phyloP scores from a whole-genome alignment of 2,113 vertebrate species.

The Tympanuchus pallidicinctus region DNA sequence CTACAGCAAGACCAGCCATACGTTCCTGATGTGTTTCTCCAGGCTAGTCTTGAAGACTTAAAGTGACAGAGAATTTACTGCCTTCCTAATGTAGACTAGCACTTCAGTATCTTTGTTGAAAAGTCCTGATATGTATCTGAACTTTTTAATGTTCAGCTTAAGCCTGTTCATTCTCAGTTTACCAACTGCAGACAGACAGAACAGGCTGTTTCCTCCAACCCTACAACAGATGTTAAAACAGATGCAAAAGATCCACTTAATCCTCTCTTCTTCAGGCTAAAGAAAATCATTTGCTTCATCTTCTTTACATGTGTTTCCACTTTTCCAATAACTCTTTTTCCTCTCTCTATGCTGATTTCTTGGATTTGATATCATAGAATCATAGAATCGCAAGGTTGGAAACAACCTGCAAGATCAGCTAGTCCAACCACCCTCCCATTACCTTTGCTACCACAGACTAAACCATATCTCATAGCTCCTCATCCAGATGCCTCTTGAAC shows the following conservation, averaged over 20 bases:
- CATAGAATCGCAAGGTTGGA: too few relatives aligned
- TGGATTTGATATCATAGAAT: not conserved
- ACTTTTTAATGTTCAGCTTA: not conserved
- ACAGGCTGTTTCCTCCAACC: not conserved
- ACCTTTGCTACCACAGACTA: too few relatives aligned
- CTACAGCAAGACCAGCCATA: not conserved
- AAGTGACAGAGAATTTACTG: not conserved
- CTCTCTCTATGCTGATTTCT: not conserved
- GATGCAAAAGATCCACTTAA: not conserved
- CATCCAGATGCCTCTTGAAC: too few relatives aligned
- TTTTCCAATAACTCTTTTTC: not conserved
- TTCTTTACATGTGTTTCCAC: not conserved
- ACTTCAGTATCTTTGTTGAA: not conserved
- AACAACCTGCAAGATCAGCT: too few relatives aligned
- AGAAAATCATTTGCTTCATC: not conserved
- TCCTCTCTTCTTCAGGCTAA: not conserved
- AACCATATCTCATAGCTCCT: too few relatives aligned
- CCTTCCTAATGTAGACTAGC: not conserved
- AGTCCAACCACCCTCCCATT: too few relatives aligned
- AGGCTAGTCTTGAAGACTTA: not conserved
- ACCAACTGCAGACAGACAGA: not conserved
- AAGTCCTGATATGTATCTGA: not conserved
- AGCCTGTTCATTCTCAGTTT: not conserved
- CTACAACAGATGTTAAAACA: not conserved
- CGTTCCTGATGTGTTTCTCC: not conserved